phyloP scores from a whole-genome alignment of 1,140 invertebrate species.

The Nasonia giraulti region DNA sequence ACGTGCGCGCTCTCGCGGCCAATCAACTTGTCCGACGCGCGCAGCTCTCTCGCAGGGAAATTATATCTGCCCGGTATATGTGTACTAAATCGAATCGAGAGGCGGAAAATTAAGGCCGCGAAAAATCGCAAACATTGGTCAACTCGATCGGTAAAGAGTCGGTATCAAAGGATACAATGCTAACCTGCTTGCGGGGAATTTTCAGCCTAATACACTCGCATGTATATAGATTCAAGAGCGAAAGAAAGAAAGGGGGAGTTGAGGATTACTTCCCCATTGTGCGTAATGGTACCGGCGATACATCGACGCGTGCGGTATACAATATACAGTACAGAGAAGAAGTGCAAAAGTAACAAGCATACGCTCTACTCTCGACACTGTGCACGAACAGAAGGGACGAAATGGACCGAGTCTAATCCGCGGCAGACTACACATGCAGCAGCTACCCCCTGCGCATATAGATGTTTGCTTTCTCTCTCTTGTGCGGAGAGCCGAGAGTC shows the following conservation, averaged over 20 bases:
- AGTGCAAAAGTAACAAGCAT: conserved; percentile 14
- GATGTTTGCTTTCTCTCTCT: neutral
- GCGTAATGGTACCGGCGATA: neutral
- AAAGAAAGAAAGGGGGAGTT: neutral
- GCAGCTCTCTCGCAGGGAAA: neutral
- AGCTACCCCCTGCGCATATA: neutral
- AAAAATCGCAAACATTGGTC: neutral
- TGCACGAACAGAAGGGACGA: conserved; percentile 63
- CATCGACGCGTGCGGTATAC: neutral
- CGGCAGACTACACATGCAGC: conserved; percentile 44
- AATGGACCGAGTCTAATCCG: conserved; percentile 67
- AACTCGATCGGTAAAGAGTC: neutral
- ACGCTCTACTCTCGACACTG: neutral
- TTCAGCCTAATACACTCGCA: neutral
- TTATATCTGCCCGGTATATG: neutral
- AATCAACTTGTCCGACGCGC: neutral
- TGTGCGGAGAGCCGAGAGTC: conserved; percentile 13
- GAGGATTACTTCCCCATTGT: conserved; percentile 20
- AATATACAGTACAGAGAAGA: neutral
- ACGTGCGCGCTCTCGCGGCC: no score
- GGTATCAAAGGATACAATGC: neutral
- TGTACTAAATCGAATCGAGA: neutral
- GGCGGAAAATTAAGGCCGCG: neutral
- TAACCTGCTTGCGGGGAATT: conserved; percentile 30
- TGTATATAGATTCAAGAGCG: neutral